These are phyloP conservation scores for mouse (Mus musculus) DNA, from an alignment of 2,113 vertebrate species.

Conservation along the genomic window DNA sequence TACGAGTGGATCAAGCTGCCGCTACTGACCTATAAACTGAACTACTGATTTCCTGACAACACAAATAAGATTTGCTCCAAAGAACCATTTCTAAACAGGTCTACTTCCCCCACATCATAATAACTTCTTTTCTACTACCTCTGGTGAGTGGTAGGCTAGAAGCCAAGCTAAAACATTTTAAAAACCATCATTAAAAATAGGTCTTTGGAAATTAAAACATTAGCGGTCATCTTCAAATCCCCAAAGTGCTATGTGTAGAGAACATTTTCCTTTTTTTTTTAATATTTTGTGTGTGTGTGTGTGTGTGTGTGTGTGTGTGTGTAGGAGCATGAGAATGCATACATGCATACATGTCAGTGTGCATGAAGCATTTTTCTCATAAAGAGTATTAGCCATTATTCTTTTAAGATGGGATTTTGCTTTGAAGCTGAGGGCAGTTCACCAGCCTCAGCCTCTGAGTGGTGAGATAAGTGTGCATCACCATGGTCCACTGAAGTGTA, in stretches of 20 bases:
- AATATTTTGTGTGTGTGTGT: neutral
- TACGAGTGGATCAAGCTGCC: too few relatives aligned
- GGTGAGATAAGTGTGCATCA: neutral
- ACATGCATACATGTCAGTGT: neutral
- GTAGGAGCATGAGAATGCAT: neutral
- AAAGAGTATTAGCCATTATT: neutral
- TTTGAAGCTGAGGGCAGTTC: neutral
- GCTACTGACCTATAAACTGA: too few relatives aligned
- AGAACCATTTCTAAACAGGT: too few relatives aligned
- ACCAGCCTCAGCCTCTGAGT: neutral
- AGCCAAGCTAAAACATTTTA: too few relatives aligned
- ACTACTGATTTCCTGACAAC: too few relatives aligned
- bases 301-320: neutral
- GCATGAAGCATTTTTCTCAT: neutral
- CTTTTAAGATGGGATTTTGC: neutral
- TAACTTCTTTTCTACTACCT: too few relatives aligned
- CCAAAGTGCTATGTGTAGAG: slow-evolving; percentile 16
- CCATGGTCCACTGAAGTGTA: neutral
- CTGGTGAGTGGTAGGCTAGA: too few relatives aligned
- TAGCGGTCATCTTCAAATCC: neutral
- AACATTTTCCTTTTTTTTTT: neutral
- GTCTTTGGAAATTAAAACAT: too few relatives aligned
- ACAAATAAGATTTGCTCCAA: too few relatives aligned
- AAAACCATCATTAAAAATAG: too few relatives aligned
- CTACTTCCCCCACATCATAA: too few relatives aligned